Base-by-base conservation (phyloP, 2,113 vertebrate species). In the Sorex araneus region DNA sequence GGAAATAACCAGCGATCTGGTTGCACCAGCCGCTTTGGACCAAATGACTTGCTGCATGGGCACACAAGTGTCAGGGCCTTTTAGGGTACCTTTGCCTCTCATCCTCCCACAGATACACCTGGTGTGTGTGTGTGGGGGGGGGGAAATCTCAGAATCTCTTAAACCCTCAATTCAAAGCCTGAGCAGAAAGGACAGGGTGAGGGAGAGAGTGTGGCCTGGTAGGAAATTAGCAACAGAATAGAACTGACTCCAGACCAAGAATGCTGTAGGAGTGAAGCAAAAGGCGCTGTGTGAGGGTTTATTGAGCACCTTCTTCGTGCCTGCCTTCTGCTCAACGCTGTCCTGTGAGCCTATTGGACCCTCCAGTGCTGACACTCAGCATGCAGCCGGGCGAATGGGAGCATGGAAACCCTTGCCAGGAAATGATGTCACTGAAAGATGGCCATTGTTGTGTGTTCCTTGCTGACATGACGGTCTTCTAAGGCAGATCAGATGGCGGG, bases 361-460 rank as follows among this genome's bases (percentile, higher is more conserved):
- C 30, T 5, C 2, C 84, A 57, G 76, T 60, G n/a, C 47, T 87
- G 60, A 87, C 43, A 40, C 75, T 92, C 84, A 79, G 85, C 71
- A 64, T 34, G 60, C 92, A 80, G 47, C 73, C n/a, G 91, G 89
- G 57, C 80, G 94, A 94, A 30, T 9, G 30, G 27, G 79, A 78
- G 34, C 71, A 92, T 67, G 70, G 70, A 69, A 84, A 81, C 76
- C 92, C 47, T 60, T 60, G 57, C 18, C 18, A 60, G 19, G 21
- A 23, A 60, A 60, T 5, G 18, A 23, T 60, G 57, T 60, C 19
- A 25, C 60, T 92, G 54, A 89, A 93, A 93, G 76, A 50, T 75
- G 27, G 88, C 45, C 50, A 27, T 88, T 89, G 93, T 90, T 88
- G 54, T 90, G 75, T 32, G 64, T 90, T 88, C 43, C 82, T 90